Evolutionary conservation across 2,888 invertebrate genomes (phyloP).

Genomic region (Pycnomerus fuliginosus): DNA sequence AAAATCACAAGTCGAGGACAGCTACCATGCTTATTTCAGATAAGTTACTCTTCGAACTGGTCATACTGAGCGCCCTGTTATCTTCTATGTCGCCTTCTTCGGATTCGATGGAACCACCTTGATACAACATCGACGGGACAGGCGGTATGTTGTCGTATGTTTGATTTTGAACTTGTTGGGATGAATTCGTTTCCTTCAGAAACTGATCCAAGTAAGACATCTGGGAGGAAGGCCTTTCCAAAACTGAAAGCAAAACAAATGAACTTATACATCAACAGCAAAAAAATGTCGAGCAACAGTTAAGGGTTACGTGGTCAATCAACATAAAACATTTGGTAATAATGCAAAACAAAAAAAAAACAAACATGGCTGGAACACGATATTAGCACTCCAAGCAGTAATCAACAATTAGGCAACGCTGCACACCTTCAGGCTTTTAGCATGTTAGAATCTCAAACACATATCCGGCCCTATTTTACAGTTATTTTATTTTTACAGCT

Average conservation of each 20-base stretch:
- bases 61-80: slow-evolving; percentile 71
- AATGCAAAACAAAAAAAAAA: slow-evolving; percentile 25
- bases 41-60: slow-evolving; percentile 81
- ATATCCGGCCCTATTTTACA: too few relatives aligned
- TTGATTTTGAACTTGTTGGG: slow-evolving; percentile 29
- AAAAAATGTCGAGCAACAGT: slow-evolving; percentile 6
- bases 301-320: slow-evolving; percentile 9
- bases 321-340: too few relatives aligned
- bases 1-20: slow-evolving; percentile 24
- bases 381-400: slow-evolving; percentile 56
- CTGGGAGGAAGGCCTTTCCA: slow-evolving; percentile 87
- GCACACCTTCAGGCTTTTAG: too few relatives aligned
- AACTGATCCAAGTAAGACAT: slow-evolving; percentile 91
- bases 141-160: slow-evolving; percentile 45
- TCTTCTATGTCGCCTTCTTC: slow-evolving; percentile 77
- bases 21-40: slow-evolving; percentile 80
- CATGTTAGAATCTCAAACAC: too few relatives aligned
- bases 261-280: too few relatives aligned
- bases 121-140: slow-evolving; percentile 47
- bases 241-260: slow-evolving; percentile 63
- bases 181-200: slow-evolving; percentile 68
- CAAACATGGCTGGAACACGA: slow-evolving; percentile 31
- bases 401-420: slow-evolving; percentile 42
- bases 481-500: too few relatives aligned
- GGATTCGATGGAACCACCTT: slow-evolving; percentile 64